Conservation (phyloP, 1,140 invertebrate genomes). For the Brachionus asplanchnoidis region DNA sequence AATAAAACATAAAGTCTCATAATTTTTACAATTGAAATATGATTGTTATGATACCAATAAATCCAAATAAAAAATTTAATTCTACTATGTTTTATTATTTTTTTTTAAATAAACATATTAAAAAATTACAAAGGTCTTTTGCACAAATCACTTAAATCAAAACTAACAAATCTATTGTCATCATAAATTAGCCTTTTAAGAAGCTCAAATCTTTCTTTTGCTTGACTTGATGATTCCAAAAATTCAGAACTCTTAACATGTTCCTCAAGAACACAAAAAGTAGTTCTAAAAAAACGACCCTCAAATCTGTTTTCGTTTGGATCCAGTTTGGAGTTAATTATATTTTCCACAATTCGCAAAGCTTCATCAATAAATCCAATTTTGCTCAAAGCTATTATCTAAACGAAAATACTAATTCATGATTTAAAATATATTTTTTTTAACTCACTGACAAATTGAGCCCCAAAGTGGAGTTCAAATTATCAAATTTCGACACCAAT, state of each 20-base stretch:
- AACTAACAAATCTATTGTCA: not conserved
- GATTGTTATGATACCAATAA: too few relatives aligned
- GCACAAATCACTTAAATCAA: constrained; percentile 10
- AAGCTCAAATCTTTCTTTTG: not conserved
- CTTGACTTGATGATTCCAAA: not conserved
- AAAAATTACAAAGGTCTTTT: not conserved
- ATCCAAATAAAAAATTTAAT: too few relatives aligned
- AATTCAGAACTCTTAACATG: not conserved
- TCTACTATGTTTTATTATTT: too few relatives aligned
- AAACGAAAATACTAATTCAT: not conserved
- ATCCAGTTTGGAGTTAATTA: not conserved
- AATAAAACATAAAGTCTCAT: too few relatives aligned
- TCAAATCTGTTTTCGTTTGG: constrained; percentile 12
- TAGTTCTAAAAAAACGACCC: not conserved
- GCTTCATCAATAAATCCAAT: constrained; percentile 31
- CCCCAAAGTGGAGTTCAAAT: constrained; percentile 7
- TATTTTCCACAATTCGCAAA: constrained; percentile 4
- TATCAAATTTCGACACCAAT: constrained; percentile 9
- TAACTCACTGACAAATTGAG: constrained; percentile 25
- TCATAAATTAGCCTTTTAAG: not conserved
- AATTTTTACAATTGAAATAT: too few relatives aligned
- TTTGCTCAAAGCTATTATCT: constrained; percentile 29
- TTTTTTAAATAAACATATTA: too few relatives aligned
- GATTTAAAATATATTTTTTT: not conserved
- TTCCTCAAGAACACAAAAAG: not conserved